Base-by-base conservation (phyloP, 64 coral and sea anemone genomes). In the Pocillopora verrucosa region DNA sequence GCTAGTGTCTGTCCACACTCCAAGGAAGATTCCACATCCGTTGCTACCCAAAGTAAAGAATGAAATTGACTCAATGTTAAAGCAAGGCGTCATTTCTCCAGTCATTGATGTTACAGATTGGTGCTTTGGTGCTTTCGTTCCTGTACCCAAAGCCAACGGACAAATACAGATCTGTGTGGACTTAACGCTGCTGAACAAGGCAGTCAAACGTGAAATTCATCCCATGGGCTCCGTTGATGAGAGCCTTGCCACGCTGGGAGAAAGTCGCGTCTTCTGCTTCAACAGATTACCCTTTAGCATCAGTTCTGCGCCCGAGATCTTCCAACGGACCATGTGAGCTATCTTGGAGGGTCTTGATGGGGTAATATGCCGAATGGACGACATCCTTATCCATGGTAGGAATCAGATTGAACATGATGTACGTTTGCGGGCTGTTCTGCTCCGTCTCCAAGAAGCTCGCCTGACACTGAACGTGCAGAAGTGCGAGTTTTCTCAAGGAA, bases 71-170 rank as follows among this genome's bases (percentile, higher is more conserved):
- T 83, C 19, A 34, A 91, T 59, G 38, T 13, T 74, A 19, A 41
- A 14, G 30, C 88, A 80, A 61, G 78, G 56, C 22, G 88, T 90
- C 41, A 81, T 90, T 64, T 90, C 79, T 78, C 59, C 89, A 0
- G 78, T 82, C 5, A 90, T 65, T 61, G 45, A 59, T 12, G 78
- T 78, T 14, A 82, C 89, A 60, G 25, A 90, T 38, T 90, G 89
- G 89, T 83, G 67, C 25, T 30, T 79, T 12, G 89, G 78, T 61
- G 75, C 59, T 57, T 19, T 83, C 15, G 89, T 82, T 20, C 68
- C 78, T 58, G 79, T 90, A 1, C 78, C 78, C 0, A 90, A 83
- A 74, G 16, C 63, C 19, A 90, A 83, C 83, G 89, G 89, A n/a
- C 25, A 25, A 22, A 22, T 74, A 41, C 41, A 56, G 20, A 83